These are phyloP conservation scores for Cosmia trapezina DNA, from an alignment of 2,888 invertebrate species.

Conservation along the genomic window DNA sequence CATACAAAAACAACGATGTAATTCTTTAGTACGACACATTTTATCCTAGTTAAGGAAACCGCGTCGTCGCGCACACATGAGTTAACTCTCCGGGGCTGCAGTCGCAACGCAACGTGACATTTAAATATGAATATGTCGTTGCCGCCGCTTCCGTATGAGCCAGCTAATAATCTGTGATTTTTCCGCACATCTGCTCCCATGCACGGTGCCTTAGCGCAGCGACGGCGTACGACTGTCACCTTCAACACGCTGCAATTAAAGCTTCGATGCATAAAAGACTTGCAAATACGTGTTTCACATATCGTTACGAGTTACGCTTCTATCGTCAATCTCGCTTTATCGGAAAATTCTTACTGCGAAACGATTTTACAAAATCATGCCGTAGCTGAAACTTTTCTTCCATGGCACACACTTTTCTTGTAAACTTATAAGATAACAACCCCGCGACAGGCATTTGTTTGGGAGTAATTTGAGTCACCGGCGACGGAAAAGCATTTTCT, in stretches of 20 bases:
- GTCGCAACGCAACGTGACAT: constrained; percentile 82
- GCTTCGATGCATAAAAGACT: constrained; percentile 63
- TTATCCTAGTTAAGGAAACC: constrained; percentile 66
- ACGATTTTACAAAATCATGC: constrained; percentile 59
- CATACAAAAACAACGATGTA: constrained; percentile 61
- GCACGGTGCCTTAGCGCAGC: constrained; percentile 55
- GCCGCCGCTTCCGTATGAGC: constrained; percentile 73
- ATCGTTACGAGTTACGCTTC: constrained; percentile 32
- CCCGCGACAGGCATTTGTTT: constrained; percentile 83
- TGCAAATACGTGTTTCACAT: constrained; percentile 51
- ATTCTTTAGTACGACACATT: constrained; percentile 64
- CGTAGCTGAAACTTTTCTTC: constrained; percentile 69
- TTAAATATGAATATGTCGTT: constrained; percentile 89
- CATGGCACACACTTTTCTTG: constrained; percentile 74
- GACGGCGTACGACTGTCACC: constrained; percentile 58
- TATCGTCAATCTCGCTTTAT: constrained; percentile 39
- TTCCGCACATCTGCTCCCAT: constrained; percentile 84
- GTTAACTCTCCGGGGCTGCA: constrained; percentile 74
- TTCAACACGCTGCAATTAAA: constrained; percentile 69
- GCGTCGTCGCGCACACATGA: constrained; percentile 75
- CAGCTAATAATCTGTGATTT: constrained; percentile 87
- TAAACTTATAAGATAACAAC: constrained; percentile 82
- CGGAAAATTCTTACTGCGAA: constrained; percentile 56
- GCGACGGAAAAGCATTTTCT: constrained; percentile 76
- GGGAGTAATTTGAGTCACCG: constrained; percentile 82